phyloP scores from a whole-genome alignment of 1,140 invertebrate species.

The Centruroides sculpturatus region DNA sequence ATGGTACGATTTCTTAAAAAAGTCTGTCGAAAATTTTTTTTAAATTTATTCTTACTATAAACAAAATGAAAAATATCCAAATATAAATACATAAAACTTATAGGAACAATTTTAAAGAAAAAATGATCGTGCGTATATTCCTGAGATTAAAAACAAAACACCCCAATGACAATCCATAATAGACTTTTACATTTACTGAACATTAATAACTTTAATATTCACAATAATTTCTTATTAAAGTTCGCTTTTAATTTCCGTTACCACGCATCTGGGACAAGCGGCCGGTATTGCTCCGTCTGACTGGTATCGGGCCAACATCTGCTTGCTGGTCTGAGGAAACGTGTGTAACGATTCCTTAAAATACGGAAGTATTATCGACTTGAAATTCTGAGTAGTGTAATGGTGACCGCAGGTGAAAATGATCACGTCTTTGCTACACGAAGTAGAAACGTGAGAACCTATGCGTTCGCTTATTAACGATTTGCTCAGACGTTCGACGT shows the following conservation, averaged over 20 bases:
- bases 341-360: slow-evolving; percentile 9
- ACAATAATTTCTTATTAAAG: not conserved
- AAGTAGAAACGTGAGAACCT: not conserved
- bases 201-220: too few species aligned
- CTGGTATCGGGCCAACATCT: slow-evolving; percentile 7
- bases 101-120: too few species aligned
- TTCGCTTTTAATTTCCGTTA: slow-evolving; percentile 10
- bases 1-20: too few species aligned
- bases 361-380: slow-evolving; percentile 1
- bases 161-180: too few species aligned
- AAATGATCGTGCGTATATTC: too few species aligned
- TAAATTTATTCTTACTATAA: too few species aligned
- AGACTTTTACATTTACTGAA: too few species aligned
- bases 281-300: slow-evolving; percentile 4
- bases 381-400: slow-evolving; percentile 5
- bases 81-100: too few species aligned
- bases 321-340: slow-evolving; percentile 5
- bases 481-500: slow-evolving; percentile 10
- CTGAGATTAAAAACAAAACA: too few species aligned
- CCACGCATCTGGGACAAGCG: slow-evolving; percentile 13
- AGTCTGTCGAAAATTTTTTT: too few species aligned
- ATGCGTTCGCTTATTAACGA: slow-evolving; percentile 4
- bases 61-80: too few species aligned
- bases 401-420: slow-evolving; percentile 16
- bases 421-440: slow-evolving; percentile 3